Base-by-base conservation (phyloP, 2,113 vertebrate species). In the Dermatemys mawii region DNA sequence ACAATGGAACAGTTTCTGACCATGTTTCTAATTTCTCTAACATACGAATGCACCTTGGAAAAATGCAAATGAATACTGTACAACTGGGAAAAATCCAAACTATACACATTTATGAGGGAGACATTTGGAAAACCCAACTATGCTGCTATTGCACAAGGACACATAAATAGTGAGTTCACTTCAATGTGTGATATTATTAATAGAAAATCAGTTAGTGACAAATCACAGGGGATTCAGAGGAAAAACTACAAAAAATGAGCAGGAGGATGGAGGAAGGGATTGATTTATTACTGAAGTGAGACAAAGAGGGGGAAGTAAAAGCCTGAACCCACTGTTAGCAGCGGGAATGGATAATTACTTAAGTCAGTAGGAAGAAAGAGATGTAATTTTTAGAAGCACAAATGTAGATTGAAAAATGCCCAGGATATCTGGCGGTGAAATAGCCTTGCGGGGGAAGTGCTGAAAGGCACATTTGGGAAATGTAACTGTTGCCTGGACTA, bases 81-180 rank as follows among this genome's bases (percentile, higher is more conserved):
- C 51, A 46, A 57, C 35, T 0, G 80, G 78, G n/a, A 27, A 85
- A 70, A 76, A 85, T 73, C 19, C 29, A 82, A 53, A 5, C 0
- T 8, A 0, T 27, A 19, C 1, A 2, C 8, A 1, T 2, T 2
- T 22, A 24, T 1, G 38, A 84, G 49, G 75, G 84, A 49, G 5
- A 35, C 35, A 55, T n/a, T 29, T 51, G 4, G 50, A 50, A 89
- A 90, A 35, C 5, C 41, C 27, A 14, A 82, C 17, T 16, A 27
- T 0, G 0, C 1, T 54, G 35, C 50, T 0, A 38, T 75, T 44
- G 11, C 44, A 2, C 51, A 29, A 41, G 82, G 57, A 4, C 0
- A 2, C 2, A 8, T 79, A 88, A 46, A 35, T 53, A 53, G 38
- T 26, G 12, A 49, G 26, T 78, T 91, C 12, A 38, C 22, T 78